Percentiles rank a stretch among this genome's conserved stretches.
Conservation (phyloP, 2,888 invertebrate species). For the Sarcophaga variegata region DNA sequence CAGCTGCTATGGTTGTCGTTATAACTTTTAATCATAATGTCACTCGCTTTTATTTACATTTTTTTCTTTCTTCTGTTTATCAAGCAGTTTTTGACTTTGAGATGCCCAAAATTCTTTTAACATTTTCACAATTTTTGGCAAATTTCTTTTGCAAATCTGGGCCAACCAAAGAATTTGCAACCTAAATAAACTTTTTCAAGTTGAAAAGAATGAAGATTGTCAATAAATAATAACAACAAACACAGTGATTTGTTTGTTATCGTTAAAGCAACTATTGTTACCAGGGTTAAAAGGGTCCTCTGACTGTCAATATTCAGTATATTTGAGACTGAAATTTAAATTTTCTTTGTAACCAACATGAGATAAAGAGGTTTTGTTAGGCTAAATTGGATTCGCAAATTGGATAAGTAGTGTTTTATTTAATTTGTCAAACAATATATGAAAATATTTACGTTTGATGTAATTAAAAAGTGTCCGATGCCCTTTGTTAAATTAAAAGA, state of each 20-base stretch:
- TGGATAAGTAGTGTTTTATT: too few species aligned
- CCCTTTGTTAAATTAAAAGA: too few species aligned
- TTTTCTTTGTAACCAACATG: too few species aligned
- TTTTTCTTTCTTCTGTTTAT: background rate
- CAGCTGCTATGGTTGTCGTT: conserved; percentile 1
- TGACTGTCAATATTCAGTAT: background rate
- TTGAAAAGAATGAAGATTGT: background rate
- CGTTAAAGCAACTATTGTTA: background rate
- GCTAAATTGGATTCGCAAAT: too few species aligned
- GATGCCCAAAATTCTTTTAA: background rate
- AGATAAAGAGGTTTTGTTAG: too few species aligned
- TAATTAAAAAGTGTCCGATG: too few species aligned
- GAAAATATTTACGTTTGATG: too few species aligned
- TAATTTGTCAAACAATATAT: background rate
- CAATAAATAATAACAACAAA: conserved; percentile 12
- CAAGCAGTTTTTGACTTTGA: background rate
- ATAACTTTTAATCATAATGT: conserved; percentile 25
- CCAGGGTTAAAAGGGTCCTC: background rate
- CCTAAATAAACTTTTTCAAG: conserved; percentile 47
- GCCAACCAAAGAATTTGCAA: background rate
- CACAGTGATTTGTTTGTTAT: conserved; percentile 27
- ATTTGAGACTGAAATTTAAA: background rate
- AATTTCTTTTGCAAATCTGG: conserved; percentile 20
- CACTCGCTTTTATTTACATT: background rate
- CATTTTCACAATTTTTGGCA: conserved; percentile 12